Evolutionary conservation across 2,888 invertebrate genomes (phyloP), one percentile per base, ranked within the genome.

Genomic region (Lepeophtheirus nordmannii): DNA sequence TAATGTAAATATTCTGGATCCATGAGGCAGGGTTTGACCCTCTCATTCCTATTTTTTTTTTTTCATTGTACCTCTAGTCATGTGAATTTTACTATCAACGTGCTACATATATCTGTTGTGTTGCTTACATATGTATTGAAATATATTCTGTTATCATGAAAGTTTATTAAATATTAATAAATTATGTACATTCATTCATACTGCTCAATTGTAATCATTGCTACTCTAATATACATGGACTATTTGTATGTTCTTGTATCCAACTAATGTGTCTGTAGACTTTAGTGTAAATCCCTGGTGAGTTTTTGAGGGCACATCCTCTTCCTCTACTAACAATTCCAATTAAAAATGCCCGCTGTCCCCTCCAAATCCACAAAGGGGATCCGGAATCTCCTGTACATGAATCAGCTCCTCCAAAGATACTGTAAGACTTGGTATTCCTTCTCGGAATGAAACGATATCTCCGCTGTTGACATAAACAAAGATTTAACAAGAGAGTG

Each of bases 261-360:
- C 53, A 46, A 17, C 5, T 14, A 46, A 46, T 14, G 53, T 46
- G 53, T 46, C 17, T 46, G n/a, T 46, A 17, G 2, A 46, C 53
- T 46, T 14, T 46, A 8, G 53, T 46, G 53, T 46, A 46, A 5
- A 46, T 46, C 8, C 53, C 53, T n/a, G 53, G 53, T 5, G 53
- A 46, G 53, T 46, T 46, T 17, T 46, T 14, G 1, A 46, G 53
- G 53, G 53, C 53, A 46, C 53, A 46, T 1, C 53, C 53, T 17
- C 53, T 46, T 46, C 53, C 53, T 46, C 53, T 14, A 17, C 53
- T 46, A 17, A 46, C 53, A n/a, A 46, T 46, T 46, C 53, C 30
- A 3, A 46, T 14, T 3, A 46, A 8, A 46, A n/a, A 46, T 14
- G 53, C 53, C 53, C 53, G 2, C 5, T 46, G 1, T 8, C 17